Percentiles rank a stretch among this genome's conserved stretches.
These are phyloP conservation scores for Onchidella celtica DNA, from an alignment of 2,888 invertebrate genomes.

Conservation along the genomic window DNA sequence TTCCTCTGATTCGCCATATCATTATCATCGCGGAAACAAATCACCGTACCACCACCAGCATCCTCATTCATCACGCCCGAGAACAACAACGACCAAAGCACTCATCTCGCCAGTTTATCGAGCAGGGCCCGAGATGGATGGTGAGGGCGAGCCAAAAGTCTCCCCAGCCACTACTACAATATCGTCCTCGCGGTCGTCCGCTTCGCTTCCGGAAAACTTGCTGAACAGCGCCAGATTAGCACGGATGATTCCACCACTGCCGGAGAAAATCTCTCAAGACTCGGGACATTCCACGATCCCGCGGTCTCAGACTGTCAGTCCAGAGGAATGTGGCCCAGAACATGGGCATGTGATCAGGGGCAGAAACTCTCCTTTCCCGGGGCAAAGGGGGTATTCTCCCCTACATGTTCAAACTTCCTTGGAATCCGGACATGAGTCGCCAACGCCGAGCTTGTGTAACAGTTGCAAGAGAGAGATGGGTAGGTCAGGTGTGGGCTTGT, in stretches of 20 bases:
- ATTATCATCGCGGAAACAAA: neutral
- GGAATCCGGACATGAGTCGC: neutral
- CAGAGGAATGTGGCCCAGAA: slow-evolving; percentile 15
- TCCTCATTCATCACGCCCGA: neutral
- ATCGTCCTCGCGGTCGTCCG: neutral
- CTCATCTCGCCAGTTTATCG: neutral
- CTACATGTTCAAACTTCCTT: neutral
- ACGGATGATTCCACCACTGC: neutral
- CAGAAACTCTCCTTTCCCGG: neutral
- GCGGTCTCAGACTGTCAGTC: slow-evolving; percentile 41
- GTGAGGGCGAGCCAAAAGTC: neutral
- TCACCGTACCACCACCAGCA: neutral
- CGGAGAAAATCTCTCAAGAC: slow-evolving; percentile 39
- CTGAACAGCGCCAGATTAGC: neutral
- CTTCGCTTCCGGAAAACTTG: slow-evolving; percentile 20
- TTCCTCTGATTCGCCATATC: neutral
- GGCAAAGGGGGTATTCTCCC: neutral
- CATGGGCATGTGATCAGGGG: neutral
- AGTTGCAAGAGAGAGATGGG: slow-evolving; percentile 31
- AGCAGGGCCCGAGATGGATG: neutral
- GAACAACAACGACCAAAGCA: neutral
- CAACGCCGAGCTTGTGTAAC: slow-evolving; percentile 33
- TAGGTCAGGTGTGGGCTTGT: neutral
- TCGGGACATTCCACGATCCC: slow-evolving; percentile 46
- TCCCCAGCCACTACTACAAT: neutral